Percentiles rank a stretch among this genome's conserved stretches.
phyloP scores from a whole-genome alignment of 2,888 invertebrate species.

The Neria commutata region DNA sequence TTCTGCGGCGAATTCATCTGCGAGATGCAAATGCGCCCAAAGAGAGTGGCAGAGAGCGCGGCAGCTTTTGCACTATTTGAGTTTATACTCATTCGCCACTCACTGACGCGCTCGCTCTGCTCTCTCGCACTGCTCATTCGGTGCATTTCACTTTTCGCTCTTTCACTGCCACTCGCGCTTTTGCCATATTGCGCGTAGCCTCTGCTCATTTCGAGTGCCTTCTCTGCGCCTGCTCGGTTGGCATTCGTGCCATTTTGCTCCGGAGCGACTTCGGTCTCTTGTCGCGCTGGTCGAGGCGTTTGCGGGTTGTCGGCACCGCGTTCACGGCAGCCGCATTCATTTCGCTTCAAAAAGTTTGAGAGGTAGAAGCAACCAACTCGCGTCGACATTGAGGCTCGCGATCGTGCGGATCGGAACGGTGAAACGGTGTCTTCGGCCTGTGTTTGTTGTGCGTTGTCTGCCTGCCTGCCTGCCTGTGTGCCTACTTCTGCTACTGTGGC shows the following conservation, averaged over 20 bases:
- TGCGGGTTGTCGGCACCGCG: conserved; percentile 23
- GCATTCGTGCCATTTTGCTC: too few relatives aligned
- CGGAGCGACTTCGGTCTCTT: too few relatives aligned
- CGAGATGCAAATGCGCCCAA: too few relatives aligned
- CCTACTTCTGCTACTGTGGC: too few relatives aligned
- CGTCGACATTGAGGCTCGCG: conserved; percentile 22
- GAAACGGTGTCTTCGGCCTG: not conserved
- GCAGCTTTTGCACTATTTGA: too few relatives aligned
- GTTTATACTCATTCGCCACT: too few relatives aligned
- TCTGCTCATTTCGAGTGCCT: too few relatives aligned
- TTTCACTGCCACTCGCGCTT: too few relatives aligned
- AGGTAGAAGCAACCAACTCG: conserved; percentile 28
- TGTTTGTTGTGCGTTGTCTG: not conserved
- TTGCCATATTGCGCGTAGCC: not conserved
- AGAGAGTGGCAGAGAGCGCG: too few relatives aligned
- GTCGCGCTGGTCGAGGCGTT: too few relatives aligned
- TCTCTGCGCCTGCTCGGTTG: too few relatives aligned
- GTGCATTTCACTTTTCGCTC: not conserved
- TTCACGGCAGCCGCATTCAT: conserved; percentile 41
- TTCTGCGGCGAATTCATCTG: not conserved
- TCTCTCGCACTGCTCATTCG: not conserved
- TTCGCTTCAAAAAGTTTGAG: conserved; percentile 53
- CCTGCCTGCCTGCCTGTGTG: not conserved
- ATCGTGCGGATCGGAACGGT: conserved; percentile 24
- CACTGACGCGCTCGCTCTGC: not conserved